Evolutionary conservation across 1,140 invertebrate genomes (phyloP), one percentile per base, ranked within the genome.

Genomic region (Eulimnadia texana): DNA sequence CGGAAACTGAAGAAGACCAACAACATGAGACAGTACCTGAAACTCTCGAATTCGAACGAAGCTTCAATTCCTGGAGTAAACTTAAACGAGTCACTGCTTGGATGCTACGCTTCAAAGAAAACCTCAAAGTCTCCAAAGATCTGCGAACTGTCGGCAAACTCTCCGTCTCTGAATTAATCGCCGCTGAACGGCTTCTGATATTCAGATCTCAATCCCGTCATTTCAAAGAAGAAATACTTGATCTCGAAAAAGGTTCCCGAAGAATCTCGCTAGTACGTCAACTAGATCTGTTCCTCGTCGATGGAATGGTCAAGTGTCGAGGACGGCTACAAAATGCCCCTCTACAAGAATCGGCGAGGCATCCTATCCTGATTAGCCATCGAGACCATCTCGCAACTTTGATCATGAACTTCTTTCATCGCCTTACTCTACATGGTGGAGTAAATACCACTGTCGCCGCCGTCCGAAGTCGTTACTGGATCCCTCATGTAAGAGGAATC

Each of bases 261-360:
- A 52, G 47, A 2, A 16, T 24, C 25, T 49, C 59, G 2, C 29
- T 60, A 2, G 19, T 50, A 42, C 28, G 25, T 16, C 59, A 60
- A 13, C 25, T 60, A 6, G 29, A 60, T 20, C 27, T 60, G 23
- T 60, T 60, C 50, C 33, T 60, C 50, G 59, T 27, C 1, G 59
- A 60, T 27, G 59, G 19, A 53, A 20, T 60, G 6, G 51, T 60
- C 3, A 47, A 25, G 27, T 60, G 42, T 25, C 20, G 49, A 0
- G 59, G 59, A 2, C 59, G 59, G 10, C 13, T 60, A 19, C 33
- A n/a, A 3, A 60, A 60, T 16, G 59, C 59, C 9, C 22, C 2
- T 13, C 3, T 27, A 3, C 11, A 6, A 6, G 49, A 25, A 25
- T 19, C 9, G 11, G 24, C 50, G 19, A 49, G n/a, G 19, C 49